Evolutionary conservation across 1,140 invertebrate genomes (phyloP).

Genomic region (Hylaeus volcanicus): DNA sequence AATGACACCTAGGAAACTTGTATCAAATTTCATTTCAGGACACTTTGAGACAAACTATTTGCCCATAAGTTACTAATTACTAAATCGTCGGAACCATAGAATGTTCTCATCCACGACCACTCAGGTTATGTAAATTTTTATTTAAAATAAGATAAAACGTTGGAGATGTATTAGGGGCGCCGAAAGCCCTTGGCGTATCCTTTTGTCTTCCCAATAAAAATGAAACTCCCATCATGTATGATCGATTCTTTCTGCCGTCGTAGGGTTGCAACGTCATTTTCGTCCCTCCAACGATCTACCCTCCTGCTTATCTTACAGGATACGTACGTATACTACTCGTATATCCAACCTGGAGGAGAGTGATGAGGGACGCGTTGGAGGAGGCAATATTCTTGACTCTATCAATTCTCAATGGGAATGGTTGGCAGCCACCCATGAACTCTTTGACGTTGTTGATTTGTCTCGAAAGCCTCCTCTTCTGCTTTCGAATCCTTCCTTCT

Average conservation of each 20-base stretch:
- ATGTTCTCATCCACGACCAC: neutral
- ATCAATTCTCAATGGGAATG: constrained; percentile 69
- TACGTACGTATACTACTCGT: constrained; percentile 62
- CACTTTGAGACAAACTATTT: neutral
- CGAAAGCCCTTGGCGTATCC: constrained; percentile 63
- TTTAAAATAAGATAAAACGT: constrained; percentile 28
- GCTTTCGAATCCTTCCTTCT: neutral
- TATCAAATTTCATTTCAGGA: too few relatives aligned
- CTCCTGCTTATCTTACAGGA: constrained; percentile 62
- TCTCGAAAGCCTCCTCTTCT: neutral
- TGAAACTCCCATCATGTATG: constrained; percentile 77
- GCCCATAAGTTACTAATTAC: neutral
- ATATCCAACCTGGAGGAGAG: constrained; percentile 36
- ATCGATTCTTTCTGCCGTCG: constrained; percentile 72
- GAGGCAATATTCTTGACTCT: constrained; percentile 70
- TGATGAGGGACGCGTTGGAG: constrained; percentile 13
- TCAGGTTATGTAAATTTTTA: constrained; percentile 35
- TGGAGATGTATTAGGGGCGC: constrained; percentile 20
- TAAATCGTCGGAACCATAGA: constrained; percentile 3
- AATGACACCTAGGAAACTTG: too few relatives aligned
- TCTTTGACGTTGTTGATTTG: constrained; percentile 57
- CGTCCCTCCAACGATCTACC: constrained; percentile 50
- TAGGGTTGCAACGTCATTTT: constrained; percentile 66
- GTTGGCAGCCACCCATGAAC: constrained; percentile 53
- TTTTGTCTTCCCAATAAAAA: constrained; percentile 73